Percentiles rank a stretch among this genome's conserved stretches.
These are phyloP conservation scores for Punctoribates punctum DNA, from an alignment of 2,888 invertebrate species.

Conservation along the genomic window DNA sequence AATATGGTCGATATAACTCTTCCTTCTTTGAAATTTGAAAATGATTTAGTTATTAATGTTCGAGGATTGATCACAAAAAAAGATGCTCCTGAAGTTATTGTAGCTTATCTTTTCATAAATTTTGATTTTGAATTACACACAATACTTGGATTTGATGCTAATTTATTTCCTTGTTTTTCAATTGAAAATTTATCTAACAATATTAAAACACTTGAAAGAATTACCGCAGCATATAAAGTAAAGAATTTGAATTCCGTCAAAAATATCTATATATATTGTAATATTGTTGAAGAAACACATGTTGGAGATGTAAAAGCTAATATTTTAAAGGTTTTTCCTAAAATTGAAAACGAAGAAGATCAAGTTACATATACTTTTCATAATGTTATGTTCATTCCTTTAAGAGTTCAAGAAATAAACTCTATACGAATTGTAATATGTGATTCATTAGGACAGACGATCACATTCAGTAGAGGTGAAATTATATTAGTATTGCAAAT, in stretches of 20 bases:
- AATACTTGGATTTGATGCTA: not conserved
- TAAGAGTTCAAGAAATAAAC: not conserved
- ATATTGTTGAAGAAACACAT: slow-evolving; percentile 13
- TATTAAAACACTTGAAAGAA: too few species aligned
- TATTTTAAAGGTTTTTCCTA: not conserved
- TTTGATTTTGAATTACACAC: not conserved
- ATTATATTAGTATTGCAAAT: not conserved
- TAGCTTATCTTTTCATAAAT: not conserved
- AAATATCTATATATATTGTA: not conserved
- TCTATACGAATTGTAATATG: not conserved
- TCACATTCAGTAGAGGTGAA: not conserved
- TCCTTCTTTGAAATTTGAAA: too few species aligned
- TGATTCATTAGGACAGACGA: not conserved
- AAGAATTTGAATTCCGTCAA: not conserved
- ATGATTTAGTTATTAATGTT: too few species aligned
- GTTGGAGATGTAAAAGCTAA: not conserved
- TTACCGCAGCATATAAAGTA: not conserved
- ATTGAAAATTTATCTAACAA: too few species aligned
- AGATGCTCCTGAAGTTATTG: too few species aligned
- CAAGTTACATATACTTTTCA: not conserved
- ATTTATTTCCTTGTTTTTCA: not conserved
- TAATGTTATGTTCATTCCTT: not conserved
- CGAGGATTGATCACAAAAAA: too few species aligned
- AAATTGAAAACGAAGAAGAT: not conserved
- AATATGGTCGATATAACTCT: too few species aligned